These are phyloP conservation scores for Drosophila carrolli DNA, from an alignment of 1,140 invertebrate species.

Conservation along the genomic window DNA sequence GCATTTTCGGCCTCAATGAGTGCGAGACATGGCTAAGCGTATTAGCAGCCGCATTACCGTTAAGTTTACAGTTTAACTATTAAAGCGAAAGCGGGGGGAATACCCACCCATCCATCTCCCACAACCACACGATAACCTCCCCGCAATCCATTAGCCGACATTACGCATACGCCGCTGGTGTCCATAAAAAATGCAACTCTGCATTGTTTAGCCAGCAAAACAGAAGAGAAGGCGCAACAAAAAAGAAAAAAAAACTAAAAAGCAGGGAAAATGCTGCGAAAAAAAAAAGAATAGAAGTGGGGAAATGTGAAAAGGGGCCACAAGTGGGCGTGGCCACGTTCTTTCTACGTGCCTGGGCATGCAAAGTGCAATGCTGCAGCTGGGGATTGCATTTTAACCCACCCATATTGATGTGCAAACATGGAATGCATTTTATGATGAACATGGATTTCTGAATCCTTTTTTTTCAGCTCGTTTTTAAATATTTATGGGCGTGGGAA, in stretches of 20 bases:
- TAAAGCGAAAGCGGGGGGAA: conserved; percentile 32
- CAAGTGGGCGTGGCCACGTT: conserved; percentile 33
- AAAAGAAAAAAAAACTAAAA: conserved; percentile 15
- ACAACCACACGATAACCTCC: conserved; percentile 10
- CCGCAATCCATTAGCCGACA: conserved; percentile 62
- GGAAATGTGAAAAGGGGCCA: conserved; percentile 7
- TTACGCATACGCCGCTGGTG: conserved; percentile 64
- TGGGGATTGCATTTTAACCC: conserved; percentile 29
- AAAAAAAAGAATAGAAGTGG: conserved; percentile 33
- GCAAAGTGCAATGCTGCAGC: conserved; percentile 50
- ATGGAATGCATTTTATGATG: conserved; percentile 62
- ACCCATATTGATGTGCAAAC: conserved; percentile 60
- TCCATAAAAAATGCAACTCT: conserved; percentile 60
- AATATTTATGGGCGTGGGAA: conserved; percentile 37
- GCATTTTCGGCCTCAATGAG: conserved; percentile 64
- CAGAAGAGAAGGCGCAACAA: conserved; percentile 12
- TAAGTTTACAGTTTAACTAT: conserved; percentile 62
- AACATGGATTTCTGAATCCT: conserved; percentile 39
- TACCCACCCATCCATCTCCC: neutral
- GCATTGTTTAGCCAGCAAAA: conserved; percentile 53
- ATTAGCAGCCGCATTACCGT: conserved; percentile 60
- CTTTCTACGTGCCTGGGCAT: conserved; percentile 40
- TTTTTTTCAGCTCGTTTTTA: conserved; percentile 5
- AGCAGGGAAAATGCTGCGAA: neutral
- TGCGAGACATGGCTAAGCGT: conserved; percentile 64